These are phyloP conservation scores for Ceuthmochares aereus DNA, from an alignment of 2,113 vertebrate genomes.

Conservation along the genomic window DNA sequence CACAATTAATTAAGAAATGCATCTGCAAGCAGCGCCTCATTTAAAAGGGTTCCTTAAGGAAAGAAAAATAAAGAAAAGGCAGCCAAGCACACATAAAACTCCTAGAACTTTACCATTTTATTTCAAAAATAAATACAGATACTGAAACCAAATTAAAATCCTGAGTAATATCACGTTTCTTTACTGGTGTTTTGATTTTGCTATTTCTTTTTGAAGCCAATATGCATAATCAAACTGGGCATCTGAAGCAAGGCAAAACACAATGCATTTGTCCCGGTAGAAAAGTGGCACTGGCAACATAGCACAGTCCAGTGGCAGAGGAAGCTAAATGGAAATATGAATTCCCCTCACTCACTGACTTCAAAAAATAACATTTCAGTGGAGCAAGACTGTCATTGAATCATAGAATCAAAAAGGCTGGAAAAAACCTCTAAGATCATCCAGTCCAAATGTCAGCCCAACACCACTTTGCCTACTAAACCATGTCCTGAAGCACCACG, in stretches of 20 bases:
- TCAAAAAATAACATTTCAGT: neutral
- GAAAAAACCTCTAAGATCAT: no score
- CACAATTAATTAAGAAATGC: constrained; percentile 69
- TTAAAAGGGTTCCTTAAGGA: constrained; percentile 15
- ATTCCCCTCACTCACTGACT: neutral
- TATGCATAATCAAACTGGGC: accelerated
- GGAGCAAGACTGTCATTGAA: neutral
- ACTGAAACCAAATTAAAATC: neutral
- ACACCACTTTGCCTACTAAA: no score
- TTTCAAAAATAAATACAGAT: neutral
- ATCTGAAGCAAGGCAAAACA: neutral
- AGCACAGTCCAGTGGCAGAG: neutral
- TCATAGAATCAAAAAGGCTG: neutral
- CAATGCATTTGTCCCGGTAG: neutral
- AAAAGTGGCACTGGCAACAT: neutral
- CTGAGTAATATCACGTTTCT: neutral
- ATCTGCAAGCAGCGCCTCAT: constrained; percentile 16
- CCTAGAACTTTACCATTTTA: neutral
- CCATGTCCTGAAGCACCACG: no score
- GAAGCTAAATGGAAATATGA: neutral
- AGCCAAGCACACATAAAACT: neutral
- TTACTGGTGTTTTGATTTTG: neutral
- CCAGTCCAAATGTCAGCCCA: no score
- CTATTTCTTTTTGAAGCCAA: neutral
- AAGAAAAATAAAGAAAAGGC: neutral